These are phyloP conservation scores for Ooceraea biroi DNA, from an alignment of 1,140 invertebrate species.

Conservation along the genomic window DNA sequence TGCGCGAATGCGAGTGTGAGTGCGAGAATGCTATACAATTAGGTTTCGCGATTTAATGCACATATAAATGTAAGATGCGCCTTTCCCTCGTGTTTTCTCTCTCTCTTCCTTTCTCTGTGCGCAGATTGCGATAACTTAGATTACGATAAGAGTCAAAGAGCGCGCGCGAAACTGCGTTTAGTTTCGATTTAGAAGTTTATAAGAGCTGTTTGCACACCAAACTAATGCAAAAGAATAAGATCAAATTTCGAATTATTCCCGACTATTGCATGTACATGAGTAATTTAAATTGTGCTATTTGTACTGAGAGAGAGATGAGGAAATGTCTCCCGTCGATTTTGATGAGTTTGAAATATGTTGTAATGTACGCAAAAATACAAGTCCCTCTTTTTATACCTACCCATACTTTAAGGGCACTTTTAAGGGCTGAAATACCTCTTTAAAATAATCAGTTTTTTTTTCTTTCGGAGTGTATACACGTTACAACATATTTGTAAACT, in stretches of 20 bases:
- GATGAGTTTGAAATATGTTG: no score
- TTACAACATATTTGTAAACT: no score
- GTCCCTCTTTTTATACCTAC: no score
- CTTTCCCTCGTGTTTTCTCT: slow-evolving; percentile 14
- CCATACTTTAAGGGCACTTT: no score
- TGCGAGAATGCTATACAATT: slow-evolving; percentile 22
- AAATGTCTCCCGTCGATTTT: no score
- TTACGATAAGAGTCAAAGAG: not conserved
- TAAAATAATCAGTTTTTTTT: no score
- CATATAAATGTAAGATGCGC: slow-evolving; percentile 57
- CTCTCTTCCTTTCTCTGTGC: not conserved
- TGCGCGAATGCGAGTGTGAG: no score
- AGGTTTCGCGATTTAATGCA: slow-evolving; percentile 43
- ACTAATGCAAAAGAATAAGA: slow-evolving; percentile 7
- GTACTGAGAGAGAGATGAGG: no score
- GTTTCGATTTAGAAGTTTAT: slow-evolving; percentile 2
- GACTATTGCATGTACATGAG: not conserved
- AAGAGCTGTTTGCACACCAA: slow-evolving; percentile 24
- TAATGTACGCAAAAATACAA: no score
- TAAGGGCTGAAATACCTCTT: no score
- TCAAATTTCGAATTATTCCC: slow-evolving; percentile 44
- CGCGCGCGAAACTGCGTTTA: slow-evolving; percentile 12
- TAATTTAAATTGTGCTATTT: no score
- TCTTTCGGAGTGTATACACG: no score
- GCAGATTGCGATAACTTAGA: slow-evolving; percentile 56